These are phyloP conservation scores for Bombylius major DNA, from an alignment of 2,888 invertebrate genomes.

Conservation along the genomic window DNA sequence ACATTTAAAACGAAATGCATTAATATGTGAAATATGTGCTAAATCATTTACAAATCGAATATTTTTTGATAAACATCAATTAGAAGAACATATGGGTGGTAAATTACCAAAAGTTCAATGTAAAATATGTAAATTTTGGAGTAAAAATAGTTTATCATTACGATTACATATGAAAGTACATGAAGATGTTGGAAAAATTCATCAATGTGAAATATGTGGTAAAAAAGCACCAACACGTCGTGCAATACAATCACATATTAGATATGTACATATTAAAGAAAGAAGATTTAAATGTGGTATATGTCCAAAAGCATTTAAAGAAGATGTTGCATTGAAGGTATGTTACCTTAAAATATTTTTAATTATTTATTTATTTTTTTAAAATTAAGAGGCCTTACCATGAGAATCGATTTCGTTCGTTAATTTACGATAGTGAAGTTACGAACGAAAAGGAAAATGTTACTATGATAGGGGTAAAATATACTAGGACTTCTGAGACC, in stretches of 20 bases:
- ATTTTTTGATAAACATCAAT: slow-evolving; percentile 15
- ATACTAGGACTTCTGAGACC: too few relatives aligned
- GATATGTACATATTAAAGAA: slow-evolving; percentile 15
- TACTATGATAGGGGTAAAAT: too few relatives aligned
- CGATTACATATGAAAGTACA: slow-evolving; percentile 15
- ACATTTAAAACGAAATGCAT: slow-evolving; percentile 13
- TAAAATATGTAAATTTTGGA: slow-evolving; percentile 15
- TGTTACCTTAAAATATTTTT: not conserved
- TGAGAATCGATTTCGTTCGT: too few relatives aligned
- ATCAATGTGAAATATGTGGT: slow-evolving; percentile 17
- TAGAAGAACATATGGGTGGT: slow-evolving; percentile 14
- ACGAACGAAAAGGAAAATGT: too few relatives aligned
- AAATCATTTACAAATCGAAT: slow-evolving; percentile 15
- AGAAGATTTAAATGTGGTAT: slow-evolving; percentile 14
- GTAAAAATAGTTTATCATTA: slow-evolving; percentile 17
- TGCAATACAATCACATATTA: slow-evolving; percentile 17
- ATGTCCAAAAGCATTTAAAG: slow-evolving; percentile 18
- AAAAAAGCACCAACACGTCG: slow-evolving; percentile 16
- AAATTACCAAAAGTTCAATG: slow-evolving; percentile 15
- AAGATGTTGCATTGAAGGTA: slow-evolving; percentile 14
- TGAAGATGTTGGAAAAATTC: slow-evolving; percentile 11
- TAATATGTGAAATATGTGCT: slow-evolving; percentile 16
- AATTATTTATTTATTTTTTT: too few relatives aligned
- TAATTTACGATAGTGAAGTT: too few relatives aligned
- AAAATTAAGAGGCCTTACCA: too few relatives aligned